Evolutionary conservation across 2,113 vertebrate species (phyloP).

Genomic region (Psilopogon haemacephalus): DNA sequence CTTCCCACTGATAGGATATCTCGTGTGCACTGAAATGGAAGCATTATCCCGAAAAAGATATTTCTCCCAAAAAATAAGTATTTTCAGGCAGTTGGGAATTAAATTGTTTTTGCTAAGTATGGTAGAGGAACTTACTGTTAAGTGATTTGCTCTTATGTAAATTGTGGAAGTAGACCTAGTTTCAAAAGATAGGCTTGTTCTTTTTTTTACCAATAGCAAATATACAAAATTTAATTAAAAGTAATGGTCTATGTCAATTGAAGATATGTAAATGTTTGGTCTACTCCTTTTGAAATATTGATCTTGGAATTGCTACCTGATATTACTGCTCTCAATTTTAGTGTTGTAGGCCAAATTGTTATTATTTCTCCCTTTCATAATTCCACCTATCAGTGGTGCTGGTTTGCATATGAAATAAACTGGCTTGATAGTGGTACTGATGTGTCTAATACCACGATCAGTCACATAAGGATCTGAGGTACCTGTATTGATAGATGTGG

Average conservation of each 20-base stretch:
- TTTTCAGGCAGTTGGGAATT: background rate
- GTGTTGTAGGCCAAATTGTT: background rate
- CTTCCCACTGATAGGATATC: background rate
- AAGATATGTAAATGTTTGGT: background rate
- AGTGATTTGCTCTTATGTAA: background rate
- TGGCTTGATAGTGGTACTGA: background rate
- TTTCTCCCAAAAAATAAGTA: background rate
- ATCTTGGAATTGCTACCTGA: background rate
- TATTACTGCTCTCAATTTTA: background rate
- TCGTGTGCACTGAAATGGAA: background rate
- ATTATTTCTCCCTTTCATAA: background rate
- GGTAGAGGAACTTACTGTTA: background rate
- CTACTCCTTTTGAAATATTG: background rate
- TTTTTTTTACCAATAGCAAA: background rate
- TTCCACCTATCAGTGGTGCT: background rate
- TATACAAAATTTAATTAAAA: background rate
- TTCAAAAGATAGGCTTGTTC: background rate
- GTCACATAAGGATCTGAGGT: background rate
- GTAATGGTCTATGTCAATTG: background rate
- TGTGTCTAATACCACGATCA: background rate
- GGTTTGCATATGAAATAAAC: background rate
- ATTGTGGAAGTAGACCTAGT: background rate
- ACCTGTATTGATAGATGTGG: background rate
- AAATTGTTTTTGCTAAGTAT: background rate
- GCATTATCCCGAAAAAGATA: background rate